Evolutionary conservation across 2,888 invertebrate species (phyloP), one percentile per base, ranked within the genome.

Genomic region (Cryptus armator): DNA sequence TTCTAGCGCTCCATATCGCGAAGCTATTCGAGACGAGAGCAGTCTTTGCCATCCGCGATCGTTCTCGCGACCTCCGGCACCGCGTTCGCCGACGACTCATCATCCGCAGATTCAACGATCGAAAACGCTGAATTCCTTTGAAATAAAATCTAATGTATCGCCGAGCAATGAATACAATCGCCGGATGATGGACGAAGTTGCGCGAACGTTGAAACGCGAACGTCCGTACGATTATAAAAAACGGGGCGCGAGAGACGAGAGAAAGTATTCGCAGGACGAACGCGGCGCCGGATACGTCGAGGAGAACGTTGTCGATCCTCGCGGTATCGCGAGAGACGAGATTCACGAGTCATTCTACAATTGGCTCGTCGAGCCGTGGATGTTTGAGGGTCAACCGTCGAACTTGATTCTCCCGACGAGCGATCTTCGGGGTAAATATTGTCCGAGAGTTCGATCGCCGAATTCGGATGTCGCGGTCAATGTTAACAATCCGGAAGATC

Each of bases 331-430:
- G 4, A 80, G 67, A 24, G 75, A 86, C 19, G 79, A 87, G 10
- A 80, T 80, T 2, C 81, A 78, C 14, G 84, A 88, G 24, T 85
- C 85, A 4, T 80, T 88, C 64, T 87, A 80, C 68, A 80, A 87
- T 66, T 88, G 88, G 88, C 12, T 88, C 14, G 71, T 86, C 7
- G 82, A 87, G n/a, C 84, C 64, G 12, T 79, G 64, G 85, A 72
- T 68, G 72, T 67, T 85, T 51, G 72, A 68, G 32, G 67, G 67
- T 6, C 51, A 46, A 37, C 48, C 71, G 4, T 51, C 62, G 12
- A 46, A 44, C 29, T n/a, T 59, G 46, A 32, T 7, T 4, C 44
- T 70, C 37, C 19, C 59, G n/a, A 24, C 76, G 24, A 46, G 16
- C 48, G 62, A 67, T 68, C 46, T 19, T 29, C 56, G 37, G 10